Evolutionary conservation across 2,797 vertebrate species (phyloP).

Genomic region (Alauda arvensis): DNA sequence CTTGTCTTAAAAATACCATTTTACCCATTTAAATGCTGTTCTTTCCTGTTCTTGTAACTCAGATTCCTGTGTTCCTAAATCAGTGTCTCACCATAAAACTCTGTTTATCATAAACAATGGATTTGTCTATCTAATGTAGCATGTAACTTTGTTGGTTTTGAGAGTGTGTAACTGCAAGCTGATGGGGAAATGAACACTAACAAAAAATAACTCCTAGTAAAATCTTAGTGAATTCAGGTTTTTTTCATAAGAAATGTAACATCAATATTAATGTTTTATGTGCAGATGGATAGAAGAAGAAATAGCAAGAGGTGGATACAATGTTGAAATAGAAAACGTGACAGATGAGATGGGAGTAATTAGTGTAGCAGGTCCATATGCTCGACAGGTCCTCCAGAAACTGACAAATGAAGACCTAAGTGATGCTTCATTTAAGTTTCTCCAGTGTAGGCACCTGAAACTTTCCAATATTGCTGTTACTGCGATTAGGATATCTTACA

Average conservation of each 20-base stretch:
- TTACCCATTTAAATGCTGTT: background rate
- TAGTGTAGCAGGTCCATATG: conserved; percentile 86
- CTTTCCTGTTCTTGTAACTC: background rate
- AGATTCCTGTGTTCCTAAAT: background rate
- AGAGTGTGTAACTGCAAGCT: background rate
- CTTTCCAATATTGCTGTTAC: conserved; percentile 77
- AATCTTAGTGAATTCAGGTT: background rate
- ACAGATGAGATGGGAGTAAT: conserved; percentile 90
- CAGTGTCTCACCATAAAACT: background rate
- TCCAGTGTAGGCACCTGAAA: conserved; percentile 83
- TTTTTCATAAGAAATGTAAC: background rate
- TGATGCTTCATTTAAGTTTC: conserved; percentile 85
- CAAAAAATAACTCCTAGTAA: background rate
- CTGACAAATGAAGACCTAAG: conserved; percentile 86
- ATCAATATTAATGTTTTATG: background rate
- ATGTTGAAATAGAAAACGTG: conserved; percentile 84
- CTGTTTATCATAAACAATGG: background rate
- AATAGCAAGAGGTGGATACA: conserved; percentile 73
- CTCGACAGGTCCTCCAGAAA: conserved; percentile 91
- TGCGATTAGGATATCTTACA: conserved; percentile 95
- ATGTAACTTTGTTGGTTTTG: background rate
- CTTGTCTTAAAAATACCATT: background rate
- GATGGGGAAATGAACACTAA: background rate
- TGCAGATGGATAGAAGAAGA: conserved; percentile 92
- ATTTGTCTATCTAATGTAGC: background rate